A percentile compares a stretch with the other conserved stretches of the same genome.
phyloP scores from a whole-genome alignment of 1,140 invertebrate genomes.

The Leptestheria dahalacensis region DNA sequence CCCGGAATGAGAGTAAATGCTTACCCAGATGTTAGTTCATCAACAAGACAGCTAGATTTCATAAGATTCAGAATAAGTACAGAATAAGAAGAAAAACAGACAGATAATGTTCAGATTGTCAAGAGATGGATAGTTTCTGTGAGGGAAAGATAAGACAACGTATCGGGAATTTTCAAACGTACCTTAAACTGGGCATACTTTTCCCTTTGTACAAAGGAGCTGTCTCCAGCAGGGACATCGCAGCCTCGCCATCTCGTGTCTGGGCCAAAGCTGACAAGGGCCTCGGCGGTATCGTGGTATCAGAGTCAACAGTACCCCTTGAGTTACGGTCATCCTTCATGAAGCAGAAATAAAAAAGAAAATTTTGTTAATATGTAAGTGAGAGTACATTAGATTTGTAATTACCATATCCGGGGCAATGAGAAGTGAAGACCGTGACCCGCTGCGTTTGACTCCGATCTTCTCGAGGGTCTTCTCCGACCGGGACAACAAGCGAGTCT shows the following conservation, averaged over 20 bases:
- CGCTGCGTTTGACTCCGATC: constrained; percentile 46
- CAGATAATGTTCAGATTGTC: not conserved
- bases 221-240: constrained; percentile 23
- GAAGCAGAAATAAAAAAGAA: not conserved
- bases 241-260: constrained; percentile 28
- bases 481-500: constrained; percentile 75
- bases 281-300: constrained; percentile 41
- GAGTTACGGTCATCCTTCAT: not conserved
- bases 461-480: constrained; percentile 80
- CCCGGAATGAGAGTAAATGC: constrained; percentile 27
- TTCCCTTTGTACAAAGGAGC: constrained; percentile 73
- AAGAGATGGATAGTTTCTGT: constrained; percentile 10
- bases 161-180: constrained; percentile 23
- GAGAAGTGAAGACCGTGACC: constrained; percentile 20
- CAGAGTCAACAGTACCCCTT: constrained; percentile 22
- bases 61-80: constrained; percentile 38
- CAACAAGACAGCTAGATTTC: constrained; percentile 63
- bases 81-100: constrained; percentile 20
- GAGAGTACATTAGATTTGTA: not conserved
- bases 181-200: constrained; percentile 89
- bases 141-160: constrained; percentile 1
- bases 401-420: not conserved
- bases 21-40: constrained; percentile 65
- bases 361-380: not conserved
- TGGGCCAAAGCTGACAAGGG: constrained; percentile 46